Evolutionary conservation across 1,140 invertebrate genomes (phyloP).

Genomic region (Tetragonula clypearis): DNA sequence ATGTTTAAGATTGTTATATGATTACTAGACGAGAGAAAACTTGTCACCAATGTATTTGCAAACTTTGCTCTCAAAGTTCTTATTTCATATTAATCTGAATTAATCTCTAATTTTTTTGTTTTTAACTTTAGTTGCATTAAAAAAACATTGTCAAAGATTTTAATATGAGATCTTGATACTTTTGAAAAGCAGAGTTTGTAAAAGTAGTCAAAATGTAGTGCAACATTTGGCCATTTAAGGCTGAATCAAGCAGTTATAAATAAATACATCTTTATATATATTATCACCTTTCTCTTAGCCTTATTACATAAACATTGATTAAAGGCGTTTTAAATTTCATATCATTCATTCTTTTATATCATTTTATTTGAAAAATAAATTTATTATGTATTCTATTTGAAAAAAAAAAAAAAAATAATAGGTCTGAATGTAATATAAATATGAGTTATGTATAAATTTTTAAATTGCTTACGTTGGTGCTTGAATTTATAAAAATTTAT

Average conservation of each 20-base stretch:
- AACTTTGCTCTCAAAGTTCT: slow-evolving; percentile 61
- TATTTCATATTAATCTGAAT: slow-evolving; percentile 25
- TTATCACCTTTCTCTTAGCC: slow-evolving; percentile 24
- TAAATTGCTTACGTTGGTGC: not conserved
- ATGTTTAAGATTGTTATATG: slow-evolving; percentile 77
- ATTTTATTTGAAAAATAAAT: not conserved
- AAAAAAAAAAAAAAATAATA: not conserved
- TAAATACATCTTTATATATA: slow-evolving; percentile 78
- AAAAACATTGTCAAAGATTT: not conserved
- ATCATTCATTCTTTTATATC: not conserved
- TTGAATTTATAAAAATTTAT: not conserved
- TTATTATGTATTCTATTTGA: too few species aligned
- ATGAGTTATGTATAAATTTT: not conserved
- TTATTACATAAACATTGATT: not conserved
- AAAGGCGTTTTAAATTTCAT: not conserved
- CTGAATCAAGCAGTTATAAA: slow-evolving; percentile 73
- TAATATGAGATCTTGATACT: slow-evolving; percentile 42
- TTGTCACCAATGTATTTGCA: slow-evolving; percentile 70
- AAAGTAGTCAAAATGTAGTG: slow-evolving; percentile 77
- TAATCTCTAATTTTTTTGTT: not conserved
- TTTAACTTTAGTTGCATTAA: not conserved
- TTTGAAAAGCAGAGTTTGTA: slow-evolving; percentile 68
- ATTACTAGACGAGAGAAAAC: slow-evolving; percentile 58
- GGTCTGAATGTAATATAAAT: not conserved
- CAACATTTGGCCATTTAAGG: slow-evolving; percentile 69